These are phyloP conservation scores for Crotalus helleri DNA, from an alignment of 2,113 vertebrate genomes.

Conservation along the genomic window DNA sequence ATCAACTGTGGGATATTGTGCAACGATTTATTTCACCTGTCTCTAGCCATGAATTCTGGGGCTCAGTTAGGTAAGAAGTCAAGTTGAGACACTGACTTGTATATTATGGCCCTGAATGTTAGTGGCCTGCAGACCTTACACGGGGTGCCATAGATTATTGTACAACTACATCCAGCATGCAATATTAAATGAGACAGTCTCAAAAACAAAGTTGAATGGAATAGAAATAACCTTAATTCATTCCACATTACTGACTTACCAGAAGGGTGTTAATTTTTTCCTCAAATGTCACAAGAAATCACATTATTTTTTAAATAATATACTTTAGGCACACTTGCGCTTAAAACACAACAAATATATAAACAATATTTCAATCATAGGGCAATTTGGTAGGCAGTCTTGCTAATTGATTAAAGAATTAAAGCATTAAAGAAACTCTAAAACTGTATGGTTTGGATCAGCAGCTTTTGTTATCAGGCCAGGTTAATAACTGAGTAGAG, in stretches of 20 bases:
- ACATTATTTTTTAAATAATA: neutral
- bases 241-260: neutral
- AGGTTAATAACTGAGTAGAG: neutral
- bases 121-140: conserved; percentile 9
- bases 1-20: conserved; percentile 16
- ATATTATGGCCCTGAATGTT: conserved; percentile 34
- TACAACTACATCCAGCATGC: neutral
- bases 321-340: neutral
- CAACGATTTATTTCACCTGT: conserved; percentile 20
- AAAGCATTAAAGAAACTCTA: neutral
- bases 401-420: neutral
- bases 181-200: neutral
- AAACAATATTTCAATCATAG: neutral
- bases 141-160: neutral
- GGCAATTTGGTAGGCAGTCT: neutral
- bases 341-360: neutral
- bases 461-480: neutral
- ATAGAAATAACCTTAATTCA: neutral
- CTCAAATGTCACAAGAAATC: neutral
- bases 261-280: neutral
- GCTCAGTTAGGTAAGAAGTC: neutral
- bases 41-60: conserved; percentile 24
- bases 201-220: neutral
- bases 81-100: conserved; percentile 14
- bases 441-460: neutral